Base-by-base conservation (phyloP, 2,797 vertebrate genomes). In the Bovichtus diacanthus region DNA sequence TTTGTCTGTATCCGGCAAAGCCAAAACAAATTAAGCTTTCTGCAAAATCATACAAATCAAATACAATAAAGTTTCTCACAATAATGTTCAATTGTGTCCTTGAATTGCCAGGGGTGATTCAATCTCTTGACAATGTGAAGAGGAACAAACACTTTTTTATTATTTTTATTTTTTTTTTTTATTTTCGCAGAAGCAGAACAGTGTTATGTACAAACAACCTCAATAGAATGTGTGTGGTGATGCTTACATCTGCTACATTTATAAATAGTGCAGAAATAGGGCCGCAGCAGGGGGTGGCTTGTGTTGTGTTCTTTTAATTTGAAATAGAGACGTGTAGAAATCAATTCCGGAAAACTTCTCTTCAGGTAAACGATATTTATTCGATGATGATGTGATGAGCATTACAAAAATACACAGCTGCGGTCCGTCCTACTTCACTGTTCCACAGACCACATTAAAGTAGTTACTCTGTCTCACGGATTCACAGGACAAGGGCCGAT, bases 91-190 rank as follows among this genome's bases (percentile, higher is more conserved):
- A 59, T 46, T 53, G 56, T 70, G 29, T 51, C 49, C 53, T 58
- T 46, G 27, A 31, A 34, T 31, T 47, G 27, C 16, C 3, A 6
- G 36, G 18, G 29, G 46, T 53, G 58, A 43, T 54, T 31, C 12
- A 15, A 12, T 29, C 3, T 18, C 15, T 36, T 27, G 8, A 25
- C 29, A 44, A n/a, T 50, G 21, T 39, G 43, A 58, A 16, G 16
- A 44, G 21, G 63, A 56, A 70, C 36, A 74, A 74, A 69, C 43
- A 50, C 36, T 56, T 61, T 56, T 38, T 55, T n/a, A 49, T 80
- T 60, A n/a, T n/a, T n/a, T n/a, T n/a, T n/a, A n/a, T n/a, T n/a
- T n/a, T n/a, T n/a, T n/a, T n/a, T n/a, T n/a, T n/a, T n/a, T n/a
- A 60, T 55, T 54, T 68, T 25, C n/a, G 7, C 51, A 68, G 39